These are phyloP conservation scores for Hypocryptadius cinnamomeus DNA, from an alignment of 2,113 vertebrate genomes.

Conservation along the genomic window DNA sequence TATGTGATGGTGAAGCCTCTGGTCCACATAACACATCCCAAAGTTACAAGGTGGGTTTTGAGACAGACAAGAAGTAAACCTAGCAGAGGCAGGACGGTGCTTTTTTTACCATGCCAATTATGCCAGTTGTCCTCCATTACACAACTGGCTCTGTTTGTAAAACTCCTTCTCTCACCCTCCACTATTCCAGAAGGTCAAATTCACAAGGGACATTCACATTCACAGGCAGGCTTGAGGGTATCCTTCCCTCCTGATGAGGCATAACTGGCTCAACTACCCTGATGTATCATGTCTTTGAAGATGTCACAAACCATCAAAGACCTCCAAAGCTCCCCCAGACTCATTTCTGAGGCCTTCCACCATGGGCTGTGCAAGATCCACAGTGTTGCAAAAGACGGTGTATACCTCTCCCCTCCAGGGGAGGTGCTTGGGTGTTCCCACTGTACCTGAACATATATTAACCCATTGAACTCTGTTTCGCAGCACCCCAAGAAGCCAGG, in stretches of 20 bases:
- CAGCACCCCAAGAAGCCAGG: background rate
- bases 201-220: background rate
- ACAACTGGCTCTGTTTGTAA: background rate
- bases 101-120: background rate
- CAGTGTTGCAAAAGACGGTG: background rate
- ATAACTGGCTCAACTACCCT: fast-evolving
- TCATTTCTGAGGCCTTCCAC: background rate
- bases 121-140: background rate
- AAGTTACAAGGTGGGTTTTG: background rate
- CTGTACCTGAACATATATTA: background rate
- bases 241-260: background rate
- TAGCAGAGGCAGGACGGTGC: background rate
- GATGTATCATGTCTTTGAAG: background rate
- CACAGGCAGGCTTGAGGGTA: background rate
- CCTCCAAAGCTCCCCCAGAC: background rate
- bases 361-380: background rate
- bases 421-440: background rate
- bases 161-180: background rate
- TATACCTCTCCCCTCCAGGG: background rate
- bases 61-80: background rate
- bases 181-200: background rate
- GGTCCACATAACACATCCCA: background rate
- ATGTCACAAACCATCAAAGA: background rate
- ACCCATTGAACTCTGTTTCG: background rate
- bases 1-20: background rate